Percentiles rank a stretch among this genome's conserved stretches.
These are phyloP conservation scores for Agriopis aurantiaria DNA, from an alignment of 2,888 invertebrate species.

Conservation along the genomic window DNA sequence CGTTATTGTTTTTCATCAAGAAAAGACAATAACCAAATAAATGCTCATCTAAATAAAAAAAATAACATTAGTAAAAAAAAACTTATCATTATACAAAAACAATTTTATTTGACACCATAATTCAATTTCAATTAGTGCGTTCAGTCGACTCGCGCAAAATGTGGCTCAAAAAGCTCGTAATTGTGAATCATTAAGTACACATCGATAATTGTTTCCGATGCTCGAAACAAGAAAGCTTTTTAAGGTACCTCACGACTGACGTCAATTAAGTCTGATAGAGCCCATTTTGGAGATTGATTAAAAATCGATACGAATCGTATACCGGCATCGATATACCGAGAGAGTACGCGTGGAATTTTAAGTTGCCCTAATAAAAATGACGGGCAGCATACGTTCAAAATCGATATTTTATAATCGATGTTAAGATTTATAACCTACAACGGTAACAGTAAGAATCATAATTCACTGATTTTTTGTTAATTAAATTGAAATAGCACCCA, in stretches of 20 bases:
- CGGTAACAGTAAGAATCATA: constrained; percentile 47
- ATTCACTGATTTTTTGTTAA: constrained; percentile 50
- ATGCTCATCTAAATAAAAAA: not conserved
- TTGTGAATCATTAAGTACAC: constrained; percentile 40
- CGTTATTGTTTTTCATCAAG: too few species aligned
- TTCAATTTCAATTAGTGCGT: constrained; percentile 31
- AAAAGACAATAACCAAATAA: not conserved
- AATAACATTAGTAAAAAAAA: not conserved
- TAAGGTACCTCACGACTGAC: constrained; percentile 67
- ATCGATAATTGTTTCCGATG: constrained; percentile 51
- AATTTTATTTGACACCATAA: constrained; percentile 11
- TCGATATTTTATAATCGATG: constrained; percentile 53
- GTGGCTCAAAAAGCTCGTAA: constrained; percentile 21
- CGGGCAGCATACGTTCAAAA: constrained; percentile 49
- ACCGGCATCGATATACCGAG: constrained; percentile 32
- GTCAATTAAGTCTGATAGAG: constrained; percentile 81
- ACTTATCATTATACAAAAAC: not conserved
- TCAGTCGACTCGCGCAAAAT: constrained; percentile 27
- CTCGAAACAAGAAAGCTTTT: constrained; percentile 60
- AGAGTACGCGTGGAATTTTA: constrained; percentile 61
- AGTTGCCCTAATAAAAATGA: constrained; percentile 59
- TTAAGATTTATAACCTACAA: constrained; percentile 49
- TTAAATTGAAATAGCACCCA: constrained; percentile 41
- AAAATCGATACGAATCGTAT: constrained; percentile 72
- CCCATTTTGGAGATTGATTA: constrained; percentile 77